phyloP scores from a whole-genome alignment of 2,797 vertebrate species.

The Pseudocheirus occidentalis region DNA sequence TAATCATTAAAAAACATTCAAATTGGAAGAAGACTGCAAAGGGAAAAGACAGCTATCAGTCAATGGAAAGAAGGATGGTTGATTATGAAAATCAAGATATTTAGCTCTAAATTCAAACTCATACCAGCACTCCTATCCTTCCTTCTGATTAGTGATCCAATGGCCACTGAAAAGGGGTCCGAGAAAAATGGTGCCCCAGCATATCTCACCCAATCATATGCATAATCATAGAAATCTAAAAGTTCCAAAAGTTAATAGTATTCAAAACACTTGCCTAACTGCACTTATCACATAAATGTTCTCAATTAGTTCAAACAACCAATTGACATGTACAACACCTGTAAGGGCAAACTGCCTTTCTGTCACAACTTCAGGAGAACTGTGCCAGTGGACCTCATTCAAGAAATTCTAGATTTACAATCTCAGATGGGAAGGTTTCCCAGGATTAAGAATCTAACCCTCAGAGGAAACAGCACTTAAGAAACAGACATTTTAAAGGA shows the following conservation, averaged over 20 bases:
- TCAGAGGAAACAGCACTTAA: neutral
- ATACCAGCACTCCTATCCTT: neutral
- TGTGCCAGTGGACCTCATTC: neutral
- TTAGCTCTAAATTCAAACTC: neutral
- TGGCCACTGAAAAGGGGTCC: neutral
- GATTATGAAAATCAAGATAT: neutral
- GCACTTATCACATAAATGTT: neutral
- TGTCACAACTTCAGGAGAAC: neutral
- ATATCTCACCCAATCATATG: neutral
- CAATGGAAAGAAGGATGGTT: neutral
- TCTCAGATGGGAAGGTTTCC: neutral
- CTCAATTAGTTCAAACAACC: neutral
- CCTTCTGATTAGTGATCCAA: neutral
- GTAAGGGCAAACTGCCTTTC: neutral
- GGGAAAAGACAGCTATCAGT: neutral
- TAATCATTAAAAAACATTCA: neutral
- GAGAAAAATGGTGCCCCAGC: neutral
- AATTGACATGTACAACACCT: neutral
- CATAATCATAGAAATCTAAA: neutral
- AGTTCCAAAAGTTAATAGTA: neutral
- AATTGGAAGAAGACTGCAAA: neutral
- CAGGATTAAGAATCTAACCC: neutral
- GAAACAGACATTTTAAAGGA: neutral
- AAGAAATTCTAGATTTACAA: neutral
- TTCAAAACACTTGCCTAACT: neutral